Evolutionary conservation across 92 coral and sea anemone species (phyloP).

Genomic region (Paragorgia papillata): DNA sequence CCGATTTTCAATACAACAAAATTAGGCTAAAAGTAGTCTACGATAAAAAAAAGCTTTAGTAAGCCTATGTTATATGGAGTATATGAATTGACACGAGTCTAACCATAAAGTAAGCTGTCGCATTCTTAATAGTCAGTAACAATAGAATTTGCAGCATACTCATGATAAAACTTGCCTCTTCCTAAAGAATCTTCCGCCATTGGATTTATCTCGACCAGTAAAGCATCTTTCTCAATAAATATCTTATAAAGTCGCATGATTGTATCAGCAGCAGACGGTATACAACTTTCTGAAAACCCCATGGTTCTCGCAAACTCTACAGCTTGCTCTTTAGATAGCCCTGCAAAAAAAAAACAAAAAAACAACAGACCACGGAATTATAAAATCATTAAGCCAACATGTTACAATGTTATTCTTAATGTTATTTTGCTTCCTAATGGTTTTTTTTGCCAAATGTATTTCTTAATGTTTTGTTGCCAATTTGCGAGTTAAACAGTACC

Average conservation of each 20-base stretch:
- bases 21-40: not conserved
- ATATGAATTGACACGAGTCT: too few species aligned
- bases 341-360: slow-evolving; percentile 52
- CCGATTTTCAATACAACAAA: not conserved
- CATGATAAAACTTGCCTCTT: slow-evolving; percentile 66
- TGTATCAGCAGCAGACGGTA: slow-evolving; percentile 86
- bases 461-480: too few species aligned
- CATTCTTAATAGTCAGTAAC: too few species aligned
- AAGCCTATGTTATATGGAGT: too few species aligned
- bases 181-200: slow-evolving; percentile 95
- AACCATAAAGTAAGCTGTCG: too few species aligned
- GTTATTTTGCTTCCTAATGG: too few species aligned
- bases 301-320: slow-evolving; percentile 76
- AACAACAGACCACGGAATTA: too few species aligned
- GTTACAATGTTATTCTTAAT: too few species aligned
- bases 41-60: not conserved
- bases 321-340: slow-evolving; percentile 73
- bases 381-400: too few species aligned
- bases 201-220: slow-evolving; percentile 88
- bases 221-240: slow-evolving; percentile 80
- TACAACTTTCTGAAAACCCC: slow-evolving; percentile 81
- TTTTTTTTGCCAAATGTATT: too few species aligned
- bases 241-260: slow-evolving; percentile 77
- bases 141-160: not conserved
- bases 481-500: too few species aligned